Evolutionary conservation across 2,888 invertebrate genomes (phyloP), one percentile per base, ranked within the genome.

Genomic region (Neoascia interrupta): DNA sequence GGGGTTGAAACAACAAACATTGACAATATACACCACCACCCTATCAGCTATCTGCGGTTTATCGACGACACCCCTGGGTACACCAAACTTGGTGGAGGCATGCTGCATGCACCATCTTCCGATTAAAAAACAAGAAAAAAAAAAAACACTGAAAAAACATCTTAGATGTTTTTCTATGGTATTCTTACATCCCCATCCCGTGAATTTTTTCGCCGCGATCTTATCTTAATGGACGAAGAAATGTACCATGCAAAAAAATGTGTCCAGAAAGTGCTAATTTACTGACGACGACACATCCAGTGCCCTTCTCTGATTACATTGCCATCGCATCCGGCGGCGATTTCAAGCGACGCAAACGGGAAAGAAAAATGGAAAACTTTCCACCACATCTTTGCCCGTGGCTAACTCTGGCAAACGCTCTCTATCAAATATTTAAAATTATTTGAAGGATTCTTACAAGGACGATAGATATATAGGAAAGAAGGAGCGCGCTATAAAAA

Each of bases 241-340:
- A 51, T 64, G 49, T 53, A 13, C 11, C 34, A 49, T 41, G 58
- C 23, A 37, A 64, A 47, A 58, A 58, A 56, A 58, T 64, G 53
- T 79, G 60, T 73, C 73, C 60, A 66, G 60, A 66, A 66, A 79
- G 79, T 73, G 73, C 73, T 79, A 68, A 79, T 79, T 79, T 73
- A 79, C 79, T 73, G 73, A 68, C 60, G 61, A 63, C 73, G 54
- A 73, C 73, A 61, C 49, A 68, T 61, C 68, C 68, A 61, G 73
- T 66, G 60, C 21, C 47, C 47, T 49, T 41, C 64, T 68, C 56
- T 72, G 79, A 73, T 66, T 73, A 66, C 76, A 53, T 64, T 72
- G 68, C 60, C 37, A 11, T 15, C 26, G 45, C 45, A 54, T 74
- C 60, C 60, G 68, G 60, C 16, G 28, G 37, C 56, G 26, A 19